Base-by-base conservation (phyloP, 2,888 invertebrate genomes). In the Athalia circularis region DNA sequence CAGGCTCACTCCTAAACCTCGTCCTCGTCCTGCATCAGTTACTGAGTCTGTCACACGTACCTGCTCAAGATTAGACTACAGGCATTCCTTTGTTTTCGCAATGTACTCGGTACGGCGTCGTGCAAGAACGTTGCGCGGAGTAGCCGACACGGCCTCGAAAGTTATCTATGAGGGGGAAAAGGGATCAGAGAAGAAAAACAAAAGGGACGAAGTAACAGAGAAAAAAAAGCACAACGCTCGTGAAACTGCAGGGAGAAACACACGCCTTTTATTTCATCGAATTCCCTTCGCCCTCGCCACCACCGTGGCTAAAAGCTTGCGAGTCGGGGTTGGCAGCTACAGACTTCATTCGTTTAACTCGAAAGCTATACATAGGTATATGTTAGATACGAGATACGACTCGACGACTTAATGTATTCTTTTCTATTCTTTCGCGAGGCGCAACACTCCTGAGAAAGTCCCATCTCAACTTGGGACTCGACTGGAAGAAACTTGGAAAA, bases 391-490 rank as follows among this genome's bases (percentile, higher is more conserved):
- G 52, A 9, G 52, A 43, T 11, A 68, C 29, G 50, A 52, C 29
- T 11, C 54, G 6, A 68, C 68, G 52, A n/a, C 68, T n/a, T 68
- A 68, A 68, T 68, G 52, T 68, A 68, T 68, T 68, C 68, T 68
- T 68, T 68, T 68, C 68, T 68, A 52, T 68, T 68, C 68, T 29
- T 29, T 54, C 5, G 54, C 68, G 52, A n/a, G 54, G 11, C n/a
- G 68, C 52, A 68, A 68, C 15, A 54, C 67, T 68, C 11, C 43
- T 9, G 15, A 9, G 47, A 11, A n/a, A 65, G 11, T 54, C 54
- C 54, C 29, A 29, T 29, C 65, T n/a, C 4, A 45, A 29, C 50
- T 29, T 29, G 52, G 67, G 52, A 65, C n/a, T 48, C 48, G 13
- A 1, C 13, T 65, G 65, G 48, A 65, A 65, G 48, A 13, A 65